Percentiles rank a stretch among this genome's conserved stretches.
Evolutionary conservation across 1,140 invertebrate species (phyloP).

Genomic region (Aphis craccivora): DNA sequence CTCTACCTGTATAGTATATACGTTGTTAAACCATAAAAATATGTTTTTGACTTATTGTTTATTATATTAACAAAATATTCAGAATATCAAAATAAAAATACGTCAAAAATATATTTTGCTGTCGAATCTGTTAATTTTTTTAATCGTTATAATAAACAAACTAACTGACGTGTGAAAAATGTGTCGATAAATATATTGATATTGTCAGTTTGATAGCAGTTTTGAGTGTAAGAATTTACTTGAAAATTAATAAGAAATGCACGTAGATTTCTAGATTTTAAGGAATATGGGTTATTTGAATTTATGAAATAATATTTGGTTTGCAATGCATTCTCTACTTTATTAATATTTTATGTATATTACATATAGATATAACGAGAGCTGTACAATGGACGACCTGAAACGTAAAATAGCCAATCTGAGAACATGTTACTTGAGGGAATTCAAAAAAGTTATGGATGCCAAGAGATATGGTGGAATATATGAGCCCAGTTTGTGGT

Average conservation of each 20-base stretch:
- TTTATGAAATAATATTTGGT: background rate
- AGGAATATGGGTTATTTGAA: background rate
- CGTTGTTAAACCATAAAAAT: background rate
- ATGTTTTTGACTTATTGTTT: background rate
- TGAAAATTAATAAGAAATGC: background rate
- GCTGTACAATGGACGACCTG: conserved; percentile 44
- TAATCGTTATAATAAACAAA: background rate
- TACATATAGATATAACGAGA: conserved; percentile 26
- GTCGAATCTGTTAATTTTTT: background rate
- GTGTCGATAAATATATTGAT: too few relatives aligned
- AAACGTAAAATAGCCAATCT: conserved; percentile 55
- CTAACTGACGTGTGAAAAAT: background rate
- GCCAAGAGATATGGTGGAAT: conserved; percentile 45
- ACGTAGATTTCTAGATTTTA: background rate
- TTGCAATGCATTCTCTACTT: background rate
- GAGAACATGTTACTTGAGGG: conserved; percentile 49
- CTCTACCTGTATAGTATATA: background rate
- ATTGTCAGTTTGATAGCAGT: too few relatives aligned
- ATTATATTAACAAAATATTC: background rate
- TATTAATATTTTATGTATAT: background rate
- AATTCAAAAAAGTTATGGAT: conserved; percentile 46
- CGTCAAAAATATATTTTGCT: background rate
- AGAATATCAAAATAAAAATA: background rate
- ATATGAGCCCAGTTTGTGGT: conserved; percentile 50
- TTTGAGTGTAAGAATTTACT: too few relatives aligned